phyloP scores from a whole-genome alignment of 2,113 vertebrate species.

The Sinosuthora webbiana region DNA sequence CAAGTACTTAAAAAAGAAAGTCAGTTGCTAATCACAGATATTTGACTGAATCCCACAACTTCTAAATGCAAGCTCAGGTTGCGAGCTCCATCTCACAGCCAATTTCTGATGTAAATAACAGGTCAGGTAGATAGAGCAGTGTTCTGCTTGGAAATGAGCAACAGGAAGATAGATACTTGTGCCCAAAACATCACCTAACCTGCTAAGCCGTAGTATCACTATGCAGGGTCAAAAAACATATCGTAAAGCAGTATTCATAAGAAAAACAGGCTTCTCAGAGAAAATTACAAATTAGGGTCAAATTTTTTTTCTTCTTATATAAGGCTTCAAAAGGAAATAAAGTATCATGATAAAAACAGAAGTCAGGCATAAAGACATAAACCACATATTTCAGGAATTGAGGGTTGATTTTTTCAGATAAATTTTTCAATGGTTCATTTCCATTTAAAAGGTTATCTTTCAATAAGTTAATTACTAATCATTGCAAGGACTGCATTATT shows the following conservation, averaged over 20 bases:
- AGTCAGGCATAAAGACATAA: neutral
- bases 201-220: neutral
- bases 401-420: neutral
- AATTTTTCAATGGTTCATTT: neutral
- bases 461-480: neutral
- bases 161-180: neutral
- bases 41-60: neutral
- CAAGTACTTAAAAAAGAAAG: neutral
- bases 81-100: neutral
- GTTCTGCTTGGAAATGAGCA: neutral
- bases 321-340: neutral
- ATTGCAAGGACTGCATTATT: neutral
- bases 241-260: neutral
- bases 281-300: neutral
- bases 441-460: neutral
- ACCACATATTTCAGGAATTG: neutral
- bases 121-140: neutral
- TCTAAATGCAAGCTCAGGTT: neutral
- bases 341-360: neutral
- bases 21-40: neutral
- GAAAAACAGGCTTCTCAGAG: neutral
- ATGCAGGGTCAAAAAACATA: neutral
- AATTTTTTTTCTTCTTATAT: neutral
- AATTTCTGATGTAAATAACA: neutral
- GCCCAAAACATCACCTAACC: neutral